Base-by-base conservation (phyloP, 64 coral and sea anemone genomes). In the Anthopleura sola region DNA sequence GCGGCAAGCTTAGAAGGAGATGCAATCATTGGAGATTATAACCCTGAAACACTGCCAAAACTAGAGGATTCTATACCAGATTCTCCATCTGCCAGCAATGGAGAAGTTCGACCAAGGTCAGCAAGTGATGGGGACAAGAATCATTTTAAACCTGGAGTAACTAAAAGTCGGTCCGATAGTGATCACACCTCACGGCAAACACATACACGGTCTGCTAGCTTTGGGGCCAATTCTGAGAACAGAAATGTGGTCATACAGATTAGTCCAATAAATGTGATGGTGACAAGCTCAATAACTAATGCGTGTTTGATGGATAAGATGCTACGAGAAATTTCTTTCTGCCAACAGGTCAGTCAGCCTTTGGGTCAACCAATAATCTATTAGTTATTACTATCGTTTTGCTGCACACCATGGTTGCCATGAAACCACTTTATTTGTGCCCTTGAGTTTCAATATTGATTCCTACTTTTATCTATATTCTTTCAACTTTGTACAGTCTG, bases 261-360 rank as follows among this genome's bases (percentile, higher is more conserved):
- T 56, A 95, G 82, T 23, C 28, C 87, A 6, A 28, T 88, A 0
- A 82, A 68, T 24, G 60, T 95, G 28, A 78, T 81, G 0, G 68
- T 91, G 18, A 75, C 89, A 24, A 95, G 84, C 81, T 60, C 75
- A 9, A 12, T 48, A 20, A 92, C 75, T 1, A 95, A 87, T 75
- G 37, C 21, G 2, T 81, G 69, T 66, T 71, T 98, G 19, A 94
- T 98, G 92, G 92, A 98, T 20, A 98, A 78, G 51, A 84, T 86
- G 37, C 85, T 98, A 16, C 82, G 92, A 80, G 96, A 98, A 55
- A 94, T 98, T 50, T 98, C 96, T 49, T 98, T 98, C 89, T 98
- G 96, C 87, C 96, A 98, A 32, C 96, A 98, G 96, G 96, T 98
- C 55, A 29, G 84, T 56, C 15, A 19, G 18, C 0, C 18, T 9